phyloP scores from a whole-genome alignment of 2,888 invertebrate species.

The Pimpla rufipes region DNA sequence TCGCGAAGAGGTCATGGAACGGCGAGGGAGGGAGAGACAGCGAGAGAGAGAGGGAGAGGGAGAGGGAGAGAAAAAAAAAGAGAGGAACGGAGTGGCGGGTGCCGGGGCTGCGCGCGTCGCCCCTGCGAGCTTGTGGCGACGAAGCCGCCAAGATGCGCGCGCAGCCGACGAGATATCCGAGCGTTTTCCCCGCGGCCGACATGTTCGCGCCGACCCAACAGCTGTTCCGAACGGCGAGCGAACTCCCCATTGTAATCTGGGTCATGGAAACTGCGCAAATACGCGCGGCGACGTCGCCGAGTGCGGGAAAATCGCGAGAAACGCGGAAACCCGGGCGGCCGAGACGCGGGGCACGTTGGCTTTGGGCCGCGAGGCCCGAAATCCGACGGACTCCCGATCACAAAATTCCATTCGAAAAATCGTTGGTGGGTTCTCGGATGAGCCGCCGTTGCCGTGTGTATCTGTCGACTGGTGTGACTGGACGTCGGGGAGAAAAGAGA shows the following conservation, averaged over 20 bases:
- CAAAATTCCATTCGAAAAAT: slow-evolving; percentile 71
- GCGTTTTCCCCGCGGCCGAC: slow-evolving; percentile 81
- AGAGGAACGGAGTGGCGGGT: slow-evolving; percentile 11
- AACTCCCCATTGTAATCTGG: slow-evolving; percentile 84
- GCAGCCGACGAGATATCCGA: slow-evolving; percentile 81
- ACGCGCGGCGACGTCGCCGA: slow-evolving; percentile 56
- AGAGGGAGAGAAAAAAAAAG: slow-evolving; percentile 1
- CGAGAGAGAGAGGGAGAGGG: not conserved
- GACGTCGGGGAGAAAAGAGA: slow-evolving; percentile 77
- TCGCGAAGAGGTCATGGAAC: not conserved
- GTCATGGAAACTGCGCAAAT: slow-evolving; percentile 85
- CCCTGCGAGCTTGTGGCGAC: slow-evolving; percentile 81
- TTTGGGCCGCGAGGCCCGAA: slow-evolving; percentile 41
- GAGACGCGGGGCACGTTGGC: slow-evolving; percentile 54
- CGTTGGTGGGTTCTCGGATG: slow-evolving; percentile 67
- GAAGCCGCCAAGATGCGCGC: slow-evolving; percentile 84
- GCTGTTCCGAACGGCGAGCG: slow-evolving; percentile 84
- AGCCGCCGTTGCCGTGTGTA: slow-evolving; percentile 70
- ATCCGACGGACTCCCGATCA: slow-evolving; percentile 59
- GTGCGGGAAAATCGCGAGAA: slow-evolving; percentile 67
- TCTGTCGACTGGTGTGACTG: slow-evolving; percentile 82
- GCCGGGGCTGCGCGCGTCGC: slow-evolving; percentile 71
- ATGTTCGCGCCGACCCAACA: slow-evolving; percentile 83
- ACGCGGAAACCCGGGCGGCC: slow-evolving; percentile 9
- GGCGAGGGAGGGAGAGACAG: not conserved